Evolutionary conservation across 2,888 invertebrate genomes (phyloP).

Genomic region (Megastigmus dorsalis): DNA sequence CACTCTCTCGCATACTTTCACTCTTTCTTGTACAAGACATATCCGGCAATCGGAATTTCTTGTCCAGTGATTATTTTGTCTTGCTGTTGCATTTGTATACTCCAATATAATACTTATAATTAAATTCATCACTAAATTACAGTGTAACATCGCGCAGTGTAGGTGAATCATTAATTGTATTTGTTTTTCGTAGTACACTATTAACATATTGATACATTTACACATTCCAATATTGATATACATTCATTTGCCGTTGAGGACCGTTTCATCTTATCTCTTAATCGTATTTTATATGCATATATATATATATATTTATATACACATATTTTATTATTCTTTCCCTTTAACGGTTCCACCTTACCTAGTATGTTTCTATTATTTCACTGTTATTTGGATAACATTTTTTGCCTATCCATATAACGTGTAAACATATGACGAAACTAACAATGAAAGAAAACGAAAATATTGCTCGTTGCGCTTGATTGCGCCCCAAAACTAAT

Average conservation of each 20-base stretch:
- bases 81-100: constrained; percentile 17
- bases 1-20: constrained; percentile 4
- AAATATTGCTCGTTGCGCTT: not conserved
- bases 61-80: constrained; percentile 5
- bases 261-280: constrained; percentile 24
- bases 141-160: constrained; percentile 44
- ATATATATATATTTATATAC: constrained; percentile 19
- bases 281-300: constrained; percentile 35
- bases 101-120: constrained; percentile 30
- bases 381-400: constrained; percentile 70
- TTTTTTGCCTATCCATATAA: constrained; percentile 66
- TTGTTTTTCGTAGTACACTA: constrained; percentile 38
- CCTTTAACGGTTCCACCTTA: constrained; percentile 60
- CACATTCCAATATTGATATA: constrained; percentile 45
- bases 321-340: constrained; percentile 41
- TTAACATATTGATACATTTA: constrained; percentile 51
- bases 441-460: constrained; percentile 20
- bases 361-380: constrained; percentile 73
- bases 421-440: constrained; percentile 58
- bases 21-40: constrained; percentile 35
- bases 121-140: constrained; percentile 46
- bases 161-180: constrained; percentile 17
- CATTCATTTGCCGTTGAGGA: constrained; percentile 32
- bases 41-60: constrained; percentile 35
- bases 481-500: constrained; percentile 5